A percentile compares a stretch with the other conserved stretches of the same genome.
These are phyloP conservation scores for Gasterosteus nipponicus DNA, from an alignment of 2,113 vertebrate species.

Conservation along the genomic window DNA sequence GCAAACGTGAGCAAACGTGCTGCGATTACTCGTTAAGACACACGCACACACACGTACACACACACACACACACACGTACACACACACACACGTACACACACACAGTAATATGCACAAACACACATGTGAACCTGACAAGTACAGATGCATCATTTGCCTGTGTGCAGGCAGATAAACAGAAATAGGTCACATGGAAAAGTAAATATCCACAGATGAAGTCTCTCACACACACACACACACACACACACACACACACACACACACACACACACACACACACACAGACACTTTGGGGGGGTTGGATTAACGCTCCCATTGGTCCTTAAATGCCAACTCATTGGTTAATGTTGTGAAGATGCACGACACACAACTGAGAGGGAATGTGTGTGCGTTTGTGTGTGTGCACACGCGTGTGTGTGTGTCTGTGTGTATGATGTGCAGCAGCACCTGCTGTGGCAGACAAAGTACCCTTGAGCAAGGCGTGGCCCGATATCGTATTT, in stretches of 20 bases:
- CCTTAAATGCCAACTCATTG: constrained; percentile 74
- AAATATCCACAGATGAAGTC: constrained; percentile 7
- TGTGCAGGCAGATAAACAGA: background rate
- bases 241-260: background rate
- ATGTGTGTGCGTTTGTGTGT: constrained; percentile 8
- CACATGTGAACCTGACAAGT: background rate
- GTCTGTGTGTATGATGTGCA: constrained; percentile 5
- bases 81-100: background rate
- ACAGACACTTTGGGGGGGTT: constrained; percentile 32
- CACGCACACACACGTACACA: constrained; percentile 4
- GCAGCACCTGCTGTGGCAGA: background rate
- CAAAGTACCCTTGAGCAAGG: background rate
- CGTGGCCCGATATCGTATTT: too few species aligned
- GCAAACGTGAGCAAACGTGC: too few species aligned
- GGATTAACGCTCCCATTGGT: constrained; percentile 68
- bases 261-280: constrained; percentile 12
- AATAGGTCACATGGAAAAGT: constrained; percentile 11
- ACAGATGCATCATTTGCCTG: constrained; percentile 11
- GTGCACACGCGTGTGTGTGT: constrained; percentile 14
- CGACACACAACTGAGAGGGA: constrained; percentile 16
- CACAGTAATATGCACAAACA: background rate
- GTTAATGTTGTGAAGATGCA: constrained; percentile 69
- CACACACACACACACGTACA: too few species aligned
- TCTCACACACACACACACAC: too few species aligned
- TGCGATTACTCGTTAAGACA: background rate